phyloP scores from a whole-genome alignment of 1,140 invertebrate genomes.

The Wiebesia pumilae region DNA sequence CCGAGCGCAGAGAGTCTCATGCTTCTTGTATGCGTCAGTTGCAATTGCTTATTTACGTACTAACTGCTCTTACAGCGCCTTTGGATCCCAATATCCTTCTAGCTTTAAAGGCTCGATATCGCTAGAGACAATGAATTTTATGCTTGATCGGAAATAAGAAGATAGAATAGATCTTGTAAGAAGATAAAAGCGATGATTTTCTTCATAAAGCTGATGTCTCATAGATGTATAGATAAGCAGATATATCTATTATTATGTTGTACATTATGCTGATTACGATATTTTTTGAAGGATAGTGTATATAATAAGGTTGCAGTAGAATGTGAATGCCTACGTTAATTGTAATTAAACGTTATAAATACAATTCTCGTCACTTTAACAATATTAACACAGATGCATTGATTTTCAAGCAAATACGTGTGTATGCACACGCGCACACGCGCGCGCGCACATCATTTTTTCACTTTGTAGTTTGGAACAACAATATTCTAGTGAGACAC shows the following conservation, averaged over 20 bases:
- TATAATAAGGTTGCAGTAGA: constrained; percentile 37
- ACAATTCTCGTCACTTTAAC: background rate
- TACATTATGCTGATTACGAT: constrained; percentile 3
- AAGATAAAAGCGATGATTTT: constrained; percentile 13
- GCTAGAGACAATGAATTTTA: background rate
- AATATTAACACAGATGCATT: background rate
- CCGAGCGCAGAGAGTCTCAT: constrained; percentile 11
- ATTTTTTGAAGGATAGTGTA: constrained; percentile 35
- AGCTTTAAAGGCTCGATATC: constrained; percentile 29
- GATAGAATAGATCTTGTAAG: background rate
- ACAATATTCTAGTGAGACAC: too few species aligned
- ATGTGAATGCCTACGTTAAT: background rate
- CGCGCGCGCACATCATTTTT: too few species aligned
- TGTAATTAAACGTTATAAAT: background rate
- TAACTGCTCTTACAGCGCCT: background rate
- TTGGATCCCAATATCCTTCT: background rate
- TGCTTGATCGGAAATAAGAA: background rate
- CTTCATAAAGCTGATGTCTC: constrained; percentile 22
- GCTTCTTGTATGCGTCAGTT: constrained; percentile 44
- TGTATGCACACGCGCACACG: too few species aligned
- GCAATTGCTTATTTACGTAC: constrained; percentile 53
- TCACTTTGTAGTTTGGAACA: too few species aligned
- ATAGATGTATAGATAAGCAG: constrained; percentile 30
- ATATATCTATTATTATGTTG: constrained; percentile 43
- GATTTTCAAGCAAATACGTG: too few species aligned